Evolutionary conservation across 2,797 vertebrate genomes (phyloP).

Genomic region (Lateolabrax maculatus): DNA sequence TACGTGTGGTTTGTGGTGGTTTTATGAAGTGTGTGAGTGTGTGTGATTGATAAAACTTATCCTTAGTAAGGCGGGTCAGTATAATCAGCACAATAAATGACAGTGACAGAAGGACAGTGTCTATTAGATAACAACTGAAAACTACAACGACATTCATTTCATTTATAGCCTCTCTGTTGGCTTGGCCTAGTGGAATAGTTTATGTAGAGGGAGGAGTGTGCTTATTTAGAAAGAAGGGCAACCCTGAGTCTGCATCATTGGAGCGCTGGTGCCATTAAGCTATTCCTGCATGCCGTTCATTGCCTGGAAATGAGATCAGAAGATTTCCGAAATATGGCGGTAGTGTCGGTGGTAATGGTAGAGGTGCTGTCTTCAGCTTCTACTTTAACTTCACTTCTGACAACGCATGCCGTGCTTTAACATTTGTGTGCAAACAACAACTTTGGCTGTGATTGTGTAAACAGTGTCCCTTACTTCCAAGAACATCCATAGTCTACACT

Average conservation of each 20-base stretch:
- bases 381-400: slow-evolving; percentile 20
- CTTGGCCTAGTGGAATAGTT: slow-evolving; percentile 1
- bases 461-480: slow-evolving; percentile 24
- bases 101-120: slow-evolving; percentile 8
- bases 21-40: slow-evolving; percentile 24
- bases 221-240: slow-evolving; percentile 17
- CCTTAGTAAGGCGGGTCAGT: not conserved
- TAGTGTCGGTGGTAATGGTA: not conserved
- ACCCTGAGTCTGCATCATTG: slow-evolving; percentile 19
- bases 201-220: slow-evolving; percentile 4
- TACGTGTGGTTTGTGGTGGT: slow-evolving; percentile 17
- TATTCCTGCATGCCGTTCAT: slow-evolving; percentile 18
- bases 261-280: slow-evolving; percentile 21
- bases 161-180: not conserved
- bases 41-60: slow-evolving; percentile 46
- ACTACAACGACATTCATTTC: not conserved
- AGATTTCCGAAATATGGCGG: not conserved
- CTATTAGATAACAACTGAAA: slow-evolving; percentile 49
- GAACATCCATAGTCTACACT: slow-evolving; percentile 16
- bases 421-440: not conserved
- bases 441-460: slow-evolving; percentile 39
- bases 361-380: slow-evolving; percentile 5
- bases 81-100: slow-evolving; percentile 19
- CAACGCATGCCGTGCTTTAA: not conserved
- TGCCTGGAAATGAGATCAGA: slow-evolving; percentile 56